phyloP scores from a whole-genome alignment of 1,140 invertebrate genomes.

The Oryctes rhinoceros region DNA sequence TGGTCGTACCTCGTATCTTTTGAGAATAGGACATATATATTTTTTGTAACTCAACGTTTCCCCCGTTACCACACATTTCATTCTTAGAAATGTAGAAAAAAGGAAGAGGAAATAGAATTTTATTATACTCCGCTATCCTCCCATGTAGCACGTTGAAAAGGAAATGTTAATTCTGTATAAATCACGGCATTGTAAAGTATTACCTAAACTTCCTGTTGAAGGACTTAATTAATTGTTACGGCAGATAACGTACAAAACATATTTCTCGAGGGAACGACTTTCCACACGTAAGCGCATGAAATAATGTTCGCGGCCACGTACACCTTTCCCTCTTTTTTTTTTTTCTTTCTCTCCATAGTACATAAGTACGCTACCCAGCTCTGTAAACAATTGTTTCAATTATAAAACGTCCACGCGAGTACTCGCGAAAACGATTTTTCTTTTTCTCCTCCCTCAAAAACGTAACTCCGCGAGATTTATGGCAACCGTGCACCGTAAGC shows the following conservation, averaged over 20 bases:
- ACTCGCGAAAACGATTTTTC: not conserved
- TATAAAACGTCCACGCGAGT: not conserved
- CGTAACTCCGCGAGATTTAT: not conserved
- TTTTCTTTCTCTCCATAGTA: not conserved
- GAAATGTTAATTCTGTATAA: slow-evolving; percentile 20
- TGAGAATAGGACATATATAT: too few species aligned
- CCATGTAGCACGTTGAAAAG: not conserved
- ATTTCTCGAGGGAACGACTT: slow-evolving; percentile 30
- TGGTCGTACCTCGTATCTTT: too few species aligned
- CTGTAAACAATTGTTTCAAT: slow-evolving; percentile 15
- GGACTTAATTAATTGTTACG: slow-evolving; percentile 30
- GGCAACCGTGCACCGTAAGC: not conserved
- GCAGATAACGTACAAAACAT: slow-evolving; percentile 7
- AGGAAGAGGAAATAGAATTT: not conserved
- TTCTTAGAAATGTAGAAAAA: not conserved
- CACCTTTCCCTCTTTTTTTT: not conserved
- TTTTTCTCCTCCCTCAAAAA: not conserved
- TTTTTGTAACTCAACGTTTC: too few species aligned
- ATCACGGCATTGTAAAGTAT: slow-evolving; percentile 7
- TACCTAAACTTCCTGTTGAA: slow-evolving; percentile 29
- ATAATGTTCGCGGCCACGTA: slow-evolving; percentile 18
- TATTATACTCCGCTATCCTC: not conserved
- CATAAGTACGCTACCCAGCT: not conserved
- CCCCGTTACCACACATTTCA: not conserved
- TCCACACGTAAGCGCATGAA: slow-evolving; percentile 15